Base-by-base conservation (phyloP, 2,888 invertebrate genomes). In the Dorcus parallelipipedus region DNA sequence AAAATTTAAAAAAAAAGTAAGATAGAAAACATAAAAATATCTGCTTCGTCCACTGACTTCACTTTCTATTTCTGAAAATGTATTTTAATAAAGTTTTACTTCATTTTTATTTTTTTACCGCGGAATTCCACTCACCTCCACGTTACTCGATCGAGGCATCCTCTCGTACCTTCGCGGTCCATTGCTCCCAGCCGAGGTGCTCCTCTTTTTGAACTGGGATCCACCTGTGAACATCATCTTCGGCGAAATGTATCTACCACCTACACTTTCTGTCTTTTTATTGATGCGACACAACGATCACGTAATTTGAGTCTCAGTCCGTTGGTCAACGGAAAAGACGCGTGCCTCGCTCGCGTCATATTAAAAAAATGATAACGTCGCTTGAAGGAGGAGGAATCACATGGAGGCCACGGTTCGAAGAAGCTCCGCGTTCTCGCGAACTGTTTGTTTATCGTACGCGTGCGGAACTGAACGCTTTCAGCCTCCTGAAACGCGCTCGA, bases 161-260 rank as follows among this genome's bases (percentile, higher is more conserved):
- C 73, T 66, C 57, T 72, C 69, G 61, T 69, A 68, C 63, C 69
- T 69, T 71, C 73, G 68, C 67, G 76, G 72, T 60, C 77, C 73
- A 67, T 74, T 75, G 48, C 64, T 69, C 59, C 76, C 75, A 61
- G 74, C 73, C 10, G 76, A 75, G 49, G 75, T 76, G 64, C 77
- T 81, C 64, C 79, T 75, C 68, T 83, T 83, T 73, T 83, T 85
- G 67, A 84, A 82, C 74, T 84, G 83, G 61, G 84, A 84, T 71
- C 84, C 84, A 69, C 86, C 86, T 68, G 86, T 86, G 78, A 87
- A 87, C 86, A 87, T 87, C 87, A 87, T 87, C 70, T 81, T 83
- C 70, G 56, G 60, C 45, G 14, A 47, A n/a, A 17, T 20, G 10
- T 17, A 17, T 40, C 40, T 51, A 14, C 14, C 14, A 14, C 14